Evolutionary conservation across 2,113 vertebrate genomes (phyloP).

Genomic region (Saguinus imperator): DNA sequence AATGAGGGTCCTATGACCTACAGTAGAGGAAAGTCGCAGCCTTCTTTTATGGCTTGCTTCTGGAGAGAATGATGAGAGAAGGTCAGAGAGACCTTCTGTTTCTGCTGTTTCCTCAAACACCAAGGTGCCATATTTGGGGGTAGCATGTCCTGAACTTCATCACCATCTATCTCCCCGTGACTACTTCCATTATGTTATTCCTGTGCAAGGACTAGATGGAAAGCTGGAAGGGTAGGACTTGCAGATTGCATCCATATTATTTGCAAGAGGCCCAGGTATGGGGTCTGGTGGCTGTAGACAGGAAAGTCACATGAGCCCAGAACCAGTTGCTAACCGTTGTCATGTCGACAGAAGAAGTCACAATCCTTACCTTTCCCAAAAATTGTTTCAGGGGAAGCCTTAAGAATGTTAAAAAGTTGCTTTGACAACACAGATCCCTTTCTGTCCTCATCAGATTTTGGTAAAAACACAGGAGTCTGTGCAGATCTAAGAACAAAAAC

Average conservation of each 20-base stretch:
- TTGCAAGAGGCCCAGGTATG: not conserved
- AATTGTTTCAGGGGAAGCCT: conserved; percentile 59
- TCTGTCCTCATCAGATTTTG: conserved; percentile 70
- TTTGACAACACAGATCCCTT: conserved; percentile 71
- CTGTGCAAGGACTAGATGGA: not conserved
- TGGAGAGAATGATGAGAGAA: not conserved
- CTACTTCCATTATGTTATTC: not conserved
- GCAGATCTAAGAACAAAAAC: not conserved
- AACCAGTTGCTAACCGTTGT: not conserved
- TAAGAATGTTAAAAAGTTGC: conserved; percentile 63
- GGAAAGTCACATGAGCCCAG: not conserved
- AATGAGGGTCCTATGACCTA: not conserved
- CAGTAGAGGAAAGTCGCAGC: not conserved
- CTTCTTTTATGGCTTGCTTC: not conserved
- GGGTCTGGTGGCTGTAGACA: not conserved
- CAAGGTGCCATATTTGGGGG: not conserved
- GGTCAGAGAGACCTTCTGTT: not conserved
- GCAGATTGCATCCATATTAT: not conserved
- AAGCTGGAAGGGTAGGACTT: not conserved
- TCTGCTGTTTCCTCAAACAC: not conserved
- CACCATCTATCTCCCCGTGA: not conserved
- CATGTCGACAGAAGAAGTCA: conserved; percentile 31
- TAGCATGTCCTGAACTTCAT: not conserved
- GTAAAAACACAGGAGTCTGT: conserved; percentile 68
- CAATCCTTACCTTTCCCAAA: conserved; percentile 51